Evolutionary conservation across 2,113 vertebrate genomes (phyloP).

Genomic region (Acrocephalus kingi): DNA sequence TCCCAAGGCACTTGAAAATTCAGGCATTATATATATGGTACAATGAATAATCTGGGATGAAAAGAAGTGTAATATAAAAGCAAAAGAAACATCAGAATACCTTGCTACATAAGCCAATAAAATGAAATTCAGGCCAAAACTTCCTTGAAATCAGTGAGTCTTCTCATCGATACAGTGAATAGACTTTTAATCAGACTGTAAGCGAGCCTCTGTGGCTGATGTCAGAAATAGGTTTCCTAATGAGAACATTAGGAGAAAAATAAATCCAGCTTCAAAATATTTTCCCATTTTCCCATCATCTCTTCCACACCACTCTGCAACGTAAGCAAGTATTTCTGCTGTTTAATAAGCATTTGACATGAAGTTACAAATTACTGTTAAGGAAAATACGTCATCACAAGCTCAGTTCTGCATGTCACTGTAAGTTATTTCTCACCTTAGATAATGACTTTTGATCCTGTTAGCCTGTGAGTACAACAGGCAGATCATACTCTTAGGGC

Average conservation of each 20-base stretch:
- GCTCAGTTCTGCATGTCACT: not conserved
- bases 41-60: not conserved
- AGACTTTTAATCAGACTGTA: not conserved
- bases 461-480: not conserved
- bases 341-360: not conserved
- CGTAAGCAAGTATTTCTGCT: not conserved
- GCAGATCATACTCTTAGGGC: not conserved
- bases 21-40: not conserved
- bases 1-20: not conserved
- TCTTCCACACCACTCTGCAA: not conserved
- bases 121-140: not conserved
- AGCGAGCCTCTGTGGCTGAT: not conserved
- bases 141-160: not conserved
- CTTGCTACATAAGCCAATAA: not conserved
- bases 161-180: not conserved
- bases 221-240: not conserved
- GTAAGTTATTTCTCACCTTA: not conserved
- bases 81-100: not conserved
- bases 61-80: not conserved
- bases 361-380: not conserved
- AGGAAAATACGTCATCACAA: not conserved
- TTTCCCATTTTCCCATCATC: not conserved
- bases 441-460: not conserved
- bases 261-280: not conserved
- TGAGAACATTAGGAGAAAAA: not conserved